A percentile compares a stretch with the other conserved stretches of the same genome.
Conservation (phyloP, 2,888 invertebrate species). For the Kuschelorhynchus macadamiae region DNA sequence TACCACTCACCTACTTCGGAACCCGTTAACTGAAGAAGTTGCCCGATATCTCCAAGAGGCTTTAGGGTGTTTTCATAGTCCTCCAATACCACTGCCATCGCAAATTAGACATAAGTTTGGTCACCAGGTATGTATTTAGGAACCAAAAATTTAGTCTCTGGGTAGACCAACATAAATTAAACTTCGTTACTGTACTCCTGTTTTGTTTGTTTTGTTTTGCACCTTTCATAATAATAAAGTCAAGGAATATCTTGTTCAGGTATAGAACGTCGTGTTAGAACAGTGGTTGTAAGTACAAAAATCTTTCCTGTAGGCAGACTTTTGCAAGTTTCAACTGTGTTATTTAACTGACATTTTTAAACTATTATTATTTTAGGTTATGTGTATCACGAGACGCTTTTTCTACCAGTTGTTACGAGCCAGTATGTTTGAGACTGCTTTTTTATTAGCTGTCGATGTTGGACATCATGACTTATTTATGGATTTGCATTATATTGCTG, state of each 20-base stretch:
- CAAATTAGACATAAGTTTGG: conserved; percentile 81
- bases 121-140: conserved; percentile 67
- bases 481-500: conserved; percentile 85
- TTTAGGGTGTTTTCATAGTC: conserved; percentile 84
- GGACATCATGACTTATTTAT: conserved; percentile 89
- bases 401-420: conserved; percentile 88
- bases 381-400: conserved; percentile 87
- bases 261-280: no score
- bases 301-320: no score
- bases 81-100: conserved; percentile 77
- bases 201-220: no score
- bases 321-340: no score
- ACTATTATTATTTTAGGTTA: conserved; percentile 72
- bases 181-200: no score
- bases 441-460: conserved; percentile 87
- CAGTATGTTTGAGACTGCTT: conserved; percentile 84
- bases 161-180: background rate
- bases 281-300: no score
- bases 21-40: conserved; percentile 73
- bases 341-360: no score
- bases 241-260: no score
- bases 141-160: background rate
- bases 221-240: no score
- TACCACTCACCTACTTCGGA: conserved; percentile 76
- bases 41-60: conserved; percentile 82